These are phyloP conservation scores for Gallinago media DNA, from an alignment of 2,113 vertebrate species.

Conservation along the genomic window DNA sequence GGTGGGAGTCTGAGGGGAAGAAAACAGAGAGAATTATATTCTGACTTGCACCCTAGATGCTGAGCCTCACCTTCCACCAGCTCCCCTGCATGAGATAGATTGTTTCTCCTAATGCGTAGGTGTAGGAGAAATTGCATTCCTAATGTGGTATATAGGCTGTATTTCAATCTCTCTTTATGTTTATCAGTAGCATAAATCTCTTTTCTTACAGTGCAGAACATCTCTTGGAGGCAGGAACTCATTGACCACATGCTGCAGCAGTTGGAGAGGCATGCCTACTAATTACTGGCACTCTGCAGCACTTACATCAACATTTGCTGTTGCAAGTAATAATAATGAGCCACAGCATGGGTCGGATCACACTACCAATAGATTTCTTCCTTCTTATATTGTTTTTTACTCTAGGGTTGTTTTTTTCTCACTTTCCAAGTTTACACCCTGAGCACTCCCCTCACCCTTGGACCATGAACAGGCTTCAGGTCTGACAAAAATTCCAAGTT, in stretches of 20 bases:
- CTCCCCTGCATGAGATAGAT: background rate
- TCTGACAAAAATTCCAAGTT: background rate
- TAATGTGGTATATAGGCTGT: background rate
- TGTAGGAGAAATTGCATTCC: background rate
- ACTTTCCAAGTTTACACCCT: background rate
- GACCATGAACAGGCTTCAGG: background rate
- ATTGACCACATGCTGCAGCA: constrained; percentile 68
- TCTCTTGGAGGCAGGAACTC: constrained; percentile 57
- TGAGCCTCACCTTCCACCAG: background rate
- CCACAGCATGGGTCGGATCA: background rate
- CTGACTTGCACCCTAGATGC: background rate
- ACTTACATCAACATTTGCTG: constrained; percentile 59
- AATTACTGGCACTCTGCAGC: constrained; percentile 52
- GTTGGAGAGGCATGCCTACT: constrained; percentile 40
- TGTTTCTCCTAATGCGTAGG: background rate
- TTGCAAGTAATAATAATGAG: constrained; percentile 52
- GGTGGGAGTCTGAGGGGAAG: background rate
- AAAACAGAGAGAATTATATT: constrained; percentile 13
- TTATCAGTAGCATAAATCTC: constrained; percentile 48
- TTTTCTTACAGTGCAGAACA: constrained; percentile 21
- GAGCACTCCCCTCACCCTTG: background rate
- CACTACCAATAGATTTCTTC: background rate
- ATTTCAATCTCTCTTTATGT: constrained; percentile 40
- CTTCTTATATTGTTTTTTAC: background rate
- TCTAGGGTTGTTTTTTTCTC: background rate